Evolutionary conservation across 1,140 invertebrate species (phyloP), one percentile per base, ranked within the genome.

Genomic region (Oppia nitens): DNA sequence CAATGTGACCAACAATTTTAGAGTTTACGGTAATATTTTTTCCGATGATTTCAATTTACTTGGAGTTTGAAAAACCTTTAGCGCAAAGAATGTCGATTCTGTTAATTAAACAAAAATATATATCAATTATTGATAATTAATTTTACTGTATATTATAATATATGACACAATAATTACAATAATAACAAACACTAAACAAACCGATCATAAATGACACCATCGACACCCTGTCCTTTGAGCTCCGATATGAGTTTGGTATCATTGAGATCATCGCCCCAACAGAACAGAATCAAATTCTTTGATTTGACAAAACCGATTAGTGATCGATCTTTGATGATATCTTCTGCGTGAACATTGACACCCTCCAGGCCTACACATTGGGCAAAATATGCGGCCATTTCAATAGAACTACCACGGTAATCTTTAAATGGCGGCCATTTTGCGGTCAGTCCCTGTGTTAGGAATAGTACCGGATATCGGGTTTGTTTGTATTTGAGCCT

Each of bases 261-360:
- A 65, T 94, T 93, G 67, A 91, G 92, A 68, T 93, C 87, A 68
- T 95, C 89, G 3, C 92, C 92, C 92, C 92, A 97, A 68, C 87
- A 92, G 69, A 96, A 96, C 47, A 94, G 79, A 1, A 93, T 79
- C 21, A 95, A 75, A 17, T 84, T 83, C 27, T 80, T 76, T 63
- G 84, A 78, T 63, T 81, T 82, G 0, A 84, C 84, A 51, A 83
- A 68, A 64, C 84, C 79, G 1, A 92, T 81, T 72, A 88, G 79
- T 12, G 78, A 78, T 20, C 83, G 78, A 73, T 95, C 85, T 54
- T 85, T 73, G 49, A 96, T 73, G 62, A 96, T 76, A 68, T 93
- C 87, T 73, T 93, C 88, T 0, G 89, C 87, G 67, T 94, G 86
- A 0, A 89, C 86, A 65, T 88, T 87, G 59, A 96, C 81, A 25